Percentiles rank a stretch among this genome's conserved stretches.
These are phyloP conservation scores for Melopsittacus undulatus DNA, from an alignment of 2,797 vertebrate genomes.

Conservation along the genomic window DNA sequence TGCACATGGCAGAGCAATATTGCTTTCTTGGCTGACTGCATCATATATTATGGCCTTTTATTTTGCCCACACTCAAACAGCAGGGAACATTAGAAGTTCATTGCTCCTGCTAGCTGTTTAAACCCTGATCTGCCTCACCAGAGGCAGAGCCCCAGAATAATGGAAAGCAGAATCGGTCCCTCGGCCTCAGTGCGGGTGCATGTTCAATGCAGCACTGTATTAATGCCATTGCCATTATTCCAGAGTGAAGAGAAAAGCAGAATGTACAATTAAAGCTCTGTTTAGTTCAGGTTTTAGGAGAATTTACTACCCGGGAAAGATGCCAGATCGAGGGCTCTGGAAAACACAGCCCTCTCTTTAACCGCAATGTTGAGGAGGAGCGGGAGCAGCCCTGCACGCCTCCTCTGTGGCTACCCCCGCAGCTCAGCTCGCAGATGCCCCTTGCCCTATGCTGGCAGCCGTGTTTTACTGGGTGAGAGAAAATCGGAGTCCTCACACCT, in stretches of 20 bases:
- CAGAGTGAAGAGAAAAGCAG: constrained; percentile 33
- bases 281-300: constrained; percentile 16
- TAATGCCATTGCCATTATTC: constrained; percentile 33
- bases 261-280: constrained; percentile 44
- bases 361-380: not conserved
- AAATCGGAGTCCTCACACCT: not conserved
- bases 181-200: not conserved
- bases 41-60: constrained; percentile 63
- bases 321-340: constrained; percentile 9
- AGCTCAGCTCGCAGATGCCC: not conserved
- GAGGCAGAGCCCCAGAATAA: constrained; percentile 18
- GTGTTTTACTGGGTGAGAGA: not conserved
- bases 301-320: constrained; percentile 42
- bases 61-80: constrained; percentile 64
- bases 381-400: not conserved
- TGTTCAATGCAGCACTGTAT: not conserved
- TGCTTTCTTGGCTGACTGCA: constrained; percentile 70
- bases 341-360: not conserved
- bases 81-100: constrained; percentile 57
- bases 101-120: constrained; percentile 49
- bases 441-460: not conserved
- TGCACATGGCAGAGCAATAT: constrained; percentile 67
- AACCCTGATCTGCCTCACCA: constrained; percentile 16
- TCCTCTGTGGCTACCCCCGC: not conserved
- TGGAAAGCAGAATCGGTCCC: constrained; percentile 27